Evolutionary conservation across 2,888 invertebrate species (phyloP), one percentile per base, ranked within the genome.

Genomic region (Globia sparganii): DNA sequence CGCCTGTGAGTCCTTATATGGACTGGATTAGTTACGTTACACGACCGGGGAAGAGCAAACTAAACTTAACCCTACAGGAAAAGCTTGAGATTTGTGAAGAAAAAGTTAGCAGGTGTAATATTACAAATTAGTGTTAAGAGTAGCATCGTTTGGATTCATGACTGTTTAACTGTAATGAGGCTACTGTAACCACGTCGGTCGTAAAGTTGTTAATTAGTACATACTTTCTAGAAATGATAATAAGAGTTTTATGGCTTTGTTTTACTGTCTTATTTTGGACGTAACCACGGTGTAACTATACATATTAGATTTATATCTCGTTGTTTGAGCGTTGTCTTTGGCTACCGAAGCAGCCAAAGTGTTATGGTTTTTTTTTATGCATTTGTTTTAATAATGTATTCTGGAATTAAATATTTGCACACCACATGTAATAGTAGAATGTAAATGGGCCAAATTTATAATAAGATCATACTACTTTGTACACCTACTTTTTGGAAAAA

Each of bases 1-100:
- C 86, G 6, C 83, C 86, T 6, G 43, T 83, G 6, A 78, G 68
- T 1, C 78, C 86, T 13, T 85, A 83, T 8, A 62, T 0, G 28
- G 34, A 62, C 15, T 83, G 86, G 83, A 75, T 85, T 8, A 9
- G 0, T 3, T 53, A 31, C 18, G 37, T 83, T 0, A 73, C 8
- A 1, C 43, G 34, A 15, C 0, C 53, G n/a, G n/a, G 4, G 4
- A 56, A 80, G 9, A 28, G 5, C 2, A 67, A 75, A n/a, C 3
- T 1, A 15, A 34, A 37, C 21, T n/a, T 31, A 31, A 46, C 25
- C 5, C 15, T 66, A 1, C 40, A 62, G 28, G 31, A 76, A 40
- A 40, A 49, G 5, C 31, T 56, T 11, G 46, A 67, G 15, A 62
- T 28, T 59, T 78, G 81, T 37, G 64, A 73, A 34, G 11, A 25